Evolutionary conservation across 2,797 vertebrate species (phyloP).

Genomic region (Ctenosaura bakeri): DNA sequence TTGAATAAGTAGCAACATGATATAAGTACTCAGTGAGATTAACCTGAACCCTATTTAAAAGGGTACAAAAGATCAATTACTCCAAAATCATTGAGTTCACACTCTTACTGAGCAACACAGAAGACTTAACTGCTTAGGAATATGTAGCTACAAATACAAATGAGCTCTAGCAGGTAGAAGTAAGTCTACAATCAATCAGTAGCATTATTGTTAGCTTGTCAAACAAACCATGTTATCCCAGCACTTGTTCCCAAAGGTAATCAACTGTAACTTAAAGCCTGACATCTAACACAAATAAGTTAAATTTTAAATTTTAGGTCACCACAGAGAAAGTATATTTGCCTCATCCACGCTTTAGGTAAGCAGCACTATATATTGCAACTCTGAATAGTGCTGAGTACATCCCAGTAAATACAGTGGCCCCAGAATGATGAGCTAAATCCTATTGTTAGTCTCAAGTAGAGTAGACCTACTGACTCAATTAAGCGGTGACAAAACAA

Average conservation of each 20-base stretch:
- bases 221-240: conserved; percentile 18
- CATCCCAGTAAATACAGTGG: background rate
- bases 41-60: background rate
- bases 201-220: background rate
- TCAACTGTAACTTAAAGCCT: background rate
- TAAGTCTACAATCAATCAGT: background rate
- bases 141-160: conserved; percentile 8
- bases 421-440: background rate
- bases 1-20: background rate
- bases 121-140: background rate
- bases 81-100: background rate
- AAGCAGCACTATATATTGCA: background rate
- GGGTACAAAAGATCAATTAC: background rate
- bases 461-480: no score
- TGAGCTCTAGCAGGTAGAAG: background rate
- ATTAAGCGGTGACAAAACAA: no score
- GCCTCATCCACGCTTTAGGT: conserved; percentile 9
- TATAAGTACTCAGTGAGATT: background rate
- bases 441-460: no score
- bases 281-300: background rate
- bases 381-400: background rate
- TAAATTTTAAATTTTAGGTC: conserved; percentile 1
- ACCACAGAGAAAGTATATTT: conserved; percentile 31
- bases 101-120: background rate
- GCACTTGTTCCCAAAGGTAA: background rate